These are phyloP conservation scores for Drosophila kanapiae DNA, from an alignment of 1,140 invertebrate species.

Conservation along the genomic window DNA sequence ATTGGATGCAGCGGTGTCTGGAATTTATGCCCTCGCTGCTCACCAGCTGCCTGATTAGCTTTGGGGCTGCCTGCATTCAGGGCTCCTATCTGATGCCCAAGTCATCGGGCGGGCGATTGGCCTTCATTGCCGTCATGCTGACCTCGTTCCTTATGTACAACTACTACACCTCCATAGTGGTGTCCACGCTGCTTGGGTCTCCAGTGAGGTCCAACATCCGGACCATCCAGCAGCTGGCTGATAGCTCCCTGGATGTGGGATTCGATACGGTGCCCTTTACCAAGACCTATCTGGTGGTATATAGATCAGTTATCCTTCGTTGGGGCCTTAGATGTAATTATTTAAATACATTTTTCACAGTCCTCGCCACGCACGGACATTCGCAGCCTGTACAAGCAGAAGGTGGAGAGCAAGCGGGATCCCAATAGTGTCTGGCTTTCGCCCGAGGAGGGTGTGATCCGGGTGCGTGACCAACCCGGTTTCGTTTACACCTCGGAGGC, in stretches of 20 bases:
- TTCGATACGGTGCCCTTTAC: slow-evolving; percentile 70
- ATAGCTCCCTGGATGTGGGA: slow-evolving; percentile 73
- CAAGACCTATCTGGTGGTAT: slow-evolving; percentile 65
- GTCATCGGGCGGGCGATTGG: slow-evolving; percentile 68
- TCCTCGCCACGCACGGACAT: slow-evolving; percentile 65
- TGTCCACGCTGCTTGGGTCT: slow-evolving; percentile 71
- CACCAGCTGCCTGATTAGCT: slow-evolving; percentile 64
- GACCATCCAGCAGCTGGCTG: slow-evolving; percentile 73
- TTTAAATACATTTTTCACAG: slow-evolving; percentile 5
- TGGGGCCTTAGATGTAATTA: no score
- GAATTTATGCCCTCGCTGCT: slow-evolving; percentile 69
- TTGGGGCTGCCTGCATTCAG: slow-evolving; percentile 78
- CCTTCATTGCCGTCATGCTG: slow-evolving; percentile 68
- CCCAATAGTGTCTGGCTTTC: slow-evolving; percentile 53
- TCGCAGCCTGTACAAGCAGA: slow-evolving; percentile 58
- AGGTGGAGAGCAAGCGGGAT: slow-evolving; percentile 62
- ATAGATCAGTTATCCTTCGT: not conserved
- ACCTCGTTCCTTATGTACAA: slow-evolving; percentile 81
- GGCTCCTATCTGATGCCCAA: slow-evolving; percentile 68
- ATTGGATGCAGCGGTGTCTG: slow-evolving; percentile 41
- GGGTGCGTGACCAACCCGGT: slow-evolving; percentile 68
- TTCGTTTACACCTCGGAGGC: slow-evolving; percentile 77
- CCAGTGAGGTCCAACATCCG: slow-evolving; percentile 77
- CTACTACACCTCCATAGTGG: slow-evolving; percentile 82
- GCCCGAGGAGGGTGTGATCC: slow-evolving; percentile 60